Evolutionary conservation across 2,113 vertebrate species (phyloP).

Genomic region (Gallinago media): DNA sequence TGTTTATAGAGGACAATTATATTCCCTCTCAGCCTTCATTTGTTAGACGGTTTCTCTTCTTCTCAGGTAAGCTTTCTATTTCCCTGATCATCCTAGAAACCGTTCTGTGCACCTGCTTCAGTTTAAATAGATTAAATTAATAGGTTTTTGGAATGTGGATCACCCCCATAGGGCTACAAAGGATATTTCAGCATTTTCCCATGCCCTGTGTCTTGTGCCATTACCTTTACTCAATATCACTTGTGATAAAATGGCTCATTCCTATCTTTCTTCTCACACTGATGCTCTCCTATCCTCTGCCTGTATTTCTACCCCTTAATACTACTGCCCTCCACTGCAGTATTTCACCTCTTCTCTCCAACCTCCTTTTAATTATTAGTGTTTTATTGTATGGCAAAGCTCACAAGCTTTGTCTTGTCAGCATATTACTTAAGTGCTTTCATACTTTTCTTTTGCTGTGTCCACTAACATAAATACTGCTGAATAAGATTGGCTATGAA

Average conservation of each 20-base stretch:
- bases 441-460: neutral
- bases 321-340: neutral
- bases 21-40: slow-evolving; percentile 36
- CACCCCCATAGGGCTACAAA: neutral
- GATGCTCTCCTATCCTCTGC: neutral
- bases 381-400: neutral
- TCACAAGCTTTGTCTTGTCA: neutral
- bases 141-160: neutral
- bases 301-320: neutral
- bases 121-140: neutral
- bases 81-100: neutral
- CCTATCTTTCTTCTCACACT: neutral
- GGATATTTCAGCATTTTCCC: neutral
- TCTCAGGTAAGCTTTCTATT: slow-evolving; percentile 14
- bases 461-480: neutral
- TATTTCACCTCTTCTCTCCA: neutral
- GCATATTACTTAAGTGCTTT: neutral
- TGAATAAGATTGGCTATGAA: neutral
- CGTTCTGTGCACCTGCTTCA: neutral
- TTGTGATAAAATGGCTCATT: neutral
- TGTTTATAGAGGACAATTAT: slow-evolving; percentile 50
- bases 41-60: slow-evolving; percentile 13
- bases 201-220: neutral
- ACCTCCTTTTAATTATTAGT: neutral
- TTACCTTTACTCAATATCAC: neutral